Conservation (phyloP, 1,140 invertebrate species). For the Nebria ingens region DNA sequence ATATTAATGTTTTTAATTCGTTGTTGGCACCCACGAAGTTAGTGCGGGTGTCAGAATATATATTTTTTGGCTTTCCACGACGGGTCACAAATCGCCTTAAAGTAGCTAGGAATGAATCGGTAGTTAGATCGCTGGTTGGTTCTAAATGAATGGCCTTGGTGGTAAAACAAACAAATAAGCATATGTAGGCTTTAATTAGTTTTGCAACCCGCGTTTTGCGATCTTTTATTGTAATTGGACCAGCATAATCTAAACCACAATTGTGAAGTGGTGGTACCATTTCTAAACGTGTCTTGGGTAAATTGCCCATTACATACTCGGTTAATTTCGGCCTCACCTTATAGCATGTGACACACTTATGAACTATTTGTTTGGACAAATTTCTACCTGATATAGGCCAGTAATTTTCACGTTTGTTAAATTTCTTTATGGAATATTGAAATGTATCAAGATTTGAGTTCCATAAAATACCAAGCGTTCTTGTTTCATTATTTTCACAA, state of each 20-base stretch:
- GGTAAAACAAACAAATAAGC: conserved; percentile 13
- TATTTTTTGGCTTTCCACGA: conserved; percentile 14
- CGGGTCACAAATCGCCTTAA: conserved; percentile 23
- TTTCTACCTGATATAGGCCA: neutral
- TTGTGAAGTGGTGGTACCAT: conserved; percentile 20
- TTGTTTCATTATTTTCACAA: too few relatives aligned
- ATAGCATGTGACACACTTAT: neutral
- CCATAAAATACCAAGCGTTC: too few relatives aligned
- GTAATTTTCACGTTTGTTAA: too few relatives aligned
- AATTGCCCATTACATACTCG: conserved; percentile 17
- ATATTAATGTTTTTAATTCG: neutral
- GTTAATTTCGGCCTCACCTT: neutral
- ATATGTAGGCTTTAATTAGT: conserved; percentile 22
- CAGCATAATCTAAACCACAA: conserved; percentile 27
- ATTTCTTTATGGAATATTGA: too few relatives aligned
- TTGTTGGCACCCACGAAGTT: conserved; percentile 21
- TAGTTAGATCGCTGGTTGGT: conserved; percentile 20
- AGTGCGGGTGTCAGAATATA: conserved; percentile 27
- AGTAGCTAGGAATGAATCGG: conserved; percentile 20
- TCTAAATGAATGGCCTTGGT: conserved; percentile 26
- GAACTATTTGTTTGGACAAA: neutral
- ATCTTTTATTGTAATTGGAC: conserved; percentile 21
- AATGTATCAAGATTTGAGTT: too few relatives aligned
- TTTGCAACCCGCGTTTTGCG: conserved; percentile 13
- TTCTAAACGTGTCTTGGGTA: conserved; percentile 17